A percentile compares a stretch with the other conserved stretches of the same genome.
Evolutionary conservation across 2,113 vertebrate genomes (phyloP).

Genomic region (Microtus montanus): DNA sequence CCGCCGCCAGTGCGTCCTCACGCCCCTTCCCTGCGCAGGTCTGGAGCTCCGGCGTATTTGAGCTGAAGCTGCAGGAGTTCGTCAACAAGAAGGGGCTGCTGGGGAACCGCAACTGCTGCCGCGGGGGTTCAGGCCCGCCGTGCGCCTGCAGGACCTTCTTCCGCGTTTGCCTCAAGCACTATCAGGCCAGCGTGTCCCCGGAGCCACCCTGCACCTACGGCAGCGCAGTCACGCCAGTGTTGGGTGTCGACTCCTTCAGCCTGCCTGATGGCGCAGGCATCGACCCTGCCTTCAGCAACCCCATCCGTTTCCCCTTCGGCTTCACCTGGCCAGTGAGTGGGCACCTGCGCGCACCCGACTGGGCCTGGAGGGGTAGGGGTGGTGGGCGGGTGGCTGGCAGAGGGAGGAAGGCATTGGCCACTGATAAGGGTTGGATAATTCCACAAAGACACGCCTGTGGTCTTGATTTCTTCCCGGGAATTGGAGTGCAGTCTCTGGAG

Average conservation of each 20-base stretch:
- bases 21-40: slow-evolving; percentile 84
- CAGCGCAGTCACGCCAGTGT: slow-evolving; percentile 95
- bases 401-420: not conserved
- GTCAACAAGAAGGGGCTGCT: slow-evolving; percentile 95
- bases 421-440: not conserved
- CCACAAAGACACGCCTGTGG: not conserved
- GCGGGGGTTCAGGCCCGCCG: slow-evolving; percentile 86
- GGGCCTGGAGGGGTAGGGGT: not conserved
- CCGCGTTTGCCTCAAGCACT: slow-evolving; percentile 98
- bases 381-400: not conserved
- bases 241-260: slow-evolving; percentile 97
- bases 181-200: slow-evolving; percentile 96
- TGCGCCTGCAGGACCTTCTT: slow-evolving; percentile 99
- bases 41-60: slow-evolving; percentile 95
- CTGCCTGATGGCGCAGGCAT: slow-evolving; percentile 90
- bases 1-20: not conserved
- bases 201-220: slow-evolving; percentile 99
- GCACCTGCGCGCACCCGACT: not conserved
- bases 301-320: slow-evolving; percentile 94
- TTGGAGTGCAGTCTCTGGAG: rapidly evolving
- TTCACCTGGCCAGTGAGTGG: slow-evolving; percentile 99
- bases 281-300: slow-evolving; percentile 94
- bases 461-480: not conserved
- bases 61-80: slow-evolving; percentile 98
- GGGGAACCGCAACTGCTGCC: slow-evolving; percentile 95